Evolutionary conservation across 1,140 invertebrate species (phyloP).

Genomic region (Akabosia matsudoensis): DNA sequence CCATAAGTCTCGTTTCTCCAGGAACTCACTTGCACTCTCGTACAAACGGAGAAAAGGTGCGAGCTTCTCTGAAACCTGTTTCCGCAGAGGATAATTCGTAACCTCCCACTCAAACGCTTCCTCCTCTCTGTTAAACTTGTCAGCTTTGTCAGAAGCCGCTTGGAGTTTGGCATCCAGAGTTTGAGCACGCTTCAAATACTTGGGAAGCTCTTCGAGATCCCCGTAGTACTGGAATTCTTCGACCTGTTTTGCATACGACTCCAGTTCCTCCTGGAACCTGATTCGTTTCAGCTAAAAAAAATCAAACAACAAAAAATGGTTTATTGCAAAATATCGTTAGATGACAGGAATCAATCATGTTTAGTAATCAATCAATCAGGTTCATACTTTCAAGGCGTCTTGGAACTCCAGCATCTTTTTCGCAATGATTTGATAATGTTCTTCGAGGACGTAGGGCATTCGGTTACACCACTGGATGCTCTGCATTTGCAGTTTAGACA

Average conservation of each 20-base stretch:
- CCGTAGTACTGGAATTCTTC: constrained; percentile 85
- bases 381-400: constrained; percentile 64
- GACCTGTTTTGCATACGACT: constrained; percentile 73
- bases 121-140: constrained; percentile 90
- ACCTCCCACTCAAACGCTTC: constrained; percentile 81
- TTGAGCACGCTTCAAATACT: constrained; percentile 77
- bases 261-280: constrained; percentile 73
- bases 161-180: constrained; percentile 67
- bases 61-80: constrained; percentile 63
- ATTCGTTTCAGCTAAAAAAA: constrained; percentile 52
- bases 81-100: constrained; percentile 82
- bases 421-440: constrained; percentile 73
- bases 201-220: constrained; percentile 76
- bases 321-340: constrained; percentile 16
- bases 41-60: constrained; percentile 84
- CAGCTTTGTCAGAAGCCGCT: constrained; percentile 73
- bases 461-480: constrained; percentile 81
- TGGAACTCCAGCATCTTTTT: constrained; percentile 84
- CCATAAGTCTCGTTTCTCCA: constrained; percentile 77
- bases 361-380: background rate
- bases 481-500: constrained; percentile 81
- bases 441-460: constrained; percentile 74
- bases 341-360: constrained; percentile 18
- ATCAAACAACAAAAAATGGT: background rate
- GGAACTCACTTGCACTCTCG: constrained; percentile 80